A percentile compares a stretch with the other conserved stretches of the same genome.
Evolutionary conservation across 2,888 invertebrate genomes (phyloP).

Genomic region (Drosophila nr. perissopoda): DNA sequence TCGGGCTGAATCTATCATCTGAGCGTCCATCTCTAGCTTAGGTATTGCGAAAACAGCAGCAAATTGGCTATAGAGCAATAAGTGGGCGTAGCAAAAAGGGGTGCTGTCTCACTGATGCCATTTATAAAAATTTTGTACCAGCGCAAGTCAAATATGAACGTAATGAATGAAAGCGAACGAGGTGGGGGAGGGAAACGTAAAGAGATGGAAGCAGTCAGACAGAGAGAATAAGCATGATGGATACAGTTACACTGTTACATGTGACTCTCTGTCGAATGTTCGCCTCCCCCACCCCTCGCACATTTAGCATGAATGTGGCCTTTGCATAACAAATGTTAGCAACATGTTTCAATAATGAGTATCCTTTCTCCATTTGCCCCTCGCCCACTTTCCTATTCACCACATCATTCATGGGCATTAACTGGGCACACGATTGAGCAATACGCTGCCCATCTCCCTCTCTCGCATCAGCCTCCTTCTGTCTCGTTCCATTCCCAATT

Average conservation of each 20-base stretch:
- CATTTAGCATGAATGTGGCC: constrained; percentile 69
- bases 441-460: constrained; percentile 53
- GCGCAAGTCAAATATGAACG: constrained; percentile 48
- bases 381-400: not conserved
- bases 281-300: not conserved
- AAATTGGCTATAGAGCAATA: constrained; percentile 59
- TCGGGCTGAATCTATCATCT: not conserved
- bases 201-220: constrained; percentile 2
- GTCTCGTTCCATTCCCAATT: not conserved
- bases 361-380: not conserved
- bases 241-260: constrained; percentile 48
- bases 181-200: not conserved
- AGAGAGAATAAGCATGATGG: constrained; percentile 65
- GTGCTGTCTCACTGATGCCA: constrained; percentile 34
- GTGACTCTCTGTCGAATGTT: not conserved
- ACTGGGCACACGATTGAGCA: constrained; percentile 68
- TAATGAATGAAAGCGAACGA: constrained; percentile 23
- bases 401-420: constrained; percentile 36
- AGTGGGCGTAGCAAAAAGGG: not conserved
- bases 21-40: not conserved
- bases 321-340: constrained; percentile 77
- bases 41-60: constrained; percentile 71
- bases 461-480: not conserved
- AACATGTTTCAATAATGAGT: constrained; percentile 78
- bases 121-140: constrained; percentile 67